These are phyloP conservation scores for Heptranchias perlo DNA, from an alignment of 2,113 vertebrate genomes.

Conservation along the genomic window DNA sequence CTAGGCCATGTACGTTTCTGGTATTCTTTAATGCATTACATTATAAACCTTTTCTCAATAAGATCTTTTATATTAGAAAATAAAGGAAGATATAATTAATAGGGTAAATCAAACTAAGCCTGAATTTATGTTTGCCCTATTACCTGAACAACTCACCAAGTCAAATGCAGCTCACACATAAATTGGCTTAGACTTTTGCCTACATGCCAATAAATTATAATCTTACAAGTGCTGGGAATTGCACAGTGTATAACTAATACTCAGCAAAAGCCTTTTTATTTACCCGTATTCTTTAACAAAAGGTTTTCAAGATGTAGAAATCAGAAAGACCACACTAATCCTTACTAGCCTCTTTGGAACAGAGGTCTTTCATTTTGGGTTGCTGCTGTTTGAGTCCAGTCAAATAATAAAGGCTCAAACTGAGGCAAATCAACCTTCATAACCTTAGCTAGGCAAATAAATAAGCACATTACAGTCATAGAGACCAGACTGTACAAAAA, in stretches of 20 bases:
- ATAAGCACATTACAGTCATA: neutral
- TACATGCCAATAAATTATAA: neutral
- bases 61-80: neutral
- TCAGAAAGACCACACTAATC: neutral
- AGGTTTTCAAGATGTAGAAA: neutral
- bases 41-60: no score
- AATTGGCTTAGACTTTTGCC: neutral
- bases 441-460: neutral
- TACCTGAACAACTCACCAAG: neutral
- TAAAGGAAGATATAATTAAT: slow-evolving; percentile 1
- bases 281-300: neutral
- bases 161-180: neutral
- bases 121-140: neutral
- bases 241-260: neutral
- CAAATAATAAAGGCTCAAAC: slow-evolving; percentile 4
- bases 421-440: neutral
- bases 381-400: neutral
- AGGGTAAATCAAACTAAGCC: neutral
- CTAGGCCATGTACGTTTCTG: neutral
- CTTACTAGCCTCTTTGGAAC: neutral
- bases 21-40: neutral
- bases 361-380: neutral
- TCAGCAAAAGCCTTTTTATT: neutral
- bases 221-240: neutral
- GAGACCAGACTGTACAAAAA: neutral